Evolutionary conservation across 2,113 vertebrate genomes (phyloP), one percentile per base, ranked within the genome.

Genomic region (Corvus cornix): DNA sequence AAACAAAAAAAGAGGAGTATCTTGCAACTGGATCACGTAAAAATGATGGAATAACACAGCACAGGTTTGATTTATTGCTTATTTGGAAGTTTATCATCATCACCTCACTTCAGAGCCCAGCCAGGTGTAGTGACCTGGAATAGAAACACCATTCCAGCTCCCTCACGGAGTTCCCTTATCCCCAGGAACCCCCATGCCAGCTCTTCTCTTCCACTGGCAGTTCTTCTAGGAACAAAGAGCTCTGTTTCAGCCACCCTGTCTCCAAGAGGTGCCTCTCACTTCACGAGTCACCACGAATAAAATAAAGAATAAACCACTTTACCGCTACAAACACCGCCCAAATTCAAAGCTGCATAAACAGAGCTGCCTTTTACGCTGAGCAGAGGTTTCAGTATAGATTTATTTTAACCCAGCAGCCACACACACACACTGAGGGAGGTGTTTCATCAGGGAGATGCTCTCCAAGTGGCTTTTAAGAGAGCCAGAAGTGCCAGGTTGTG

Each of bases 371-470:
- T 22, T 3, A 35, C 39, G 9, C 75, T 20, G 12, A 81, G 67
- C 53, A 22, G 14, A 20, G 14, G 9, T 11, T 78, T 8, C 62
- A 33, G 3, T 0, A 3, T 0, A 2, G n/a, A n/a, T 43, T 69
- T 16, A 31, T n/a, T 33, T 37, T 37, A 31, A 11, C 0, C 4
- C 1, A 2, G 43, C 37, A 74, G 55, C 49, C 60, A 5, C 0
- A 0, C 72, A 0, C 62, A 37, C 18, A 2, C 30, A 5, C 30
- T 0, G 5, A 58, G 72, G 46, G 53, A 58, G 55, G 17, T 21
- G 22, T 68, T 67, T 16, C 39, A 66, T 0, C 11, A 31, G 4
- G 7, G 59, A 60, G 21, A 18, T 0, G 0, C 14, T 63, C 70
- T 20, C 43, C 60, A 56, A 33, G n/a, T 10, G 3, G 1, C 12